Evolutionary conservation across 2,797 vertebrate species (phyloP).

Genomic region (Vespertilio murinus): DNA sequence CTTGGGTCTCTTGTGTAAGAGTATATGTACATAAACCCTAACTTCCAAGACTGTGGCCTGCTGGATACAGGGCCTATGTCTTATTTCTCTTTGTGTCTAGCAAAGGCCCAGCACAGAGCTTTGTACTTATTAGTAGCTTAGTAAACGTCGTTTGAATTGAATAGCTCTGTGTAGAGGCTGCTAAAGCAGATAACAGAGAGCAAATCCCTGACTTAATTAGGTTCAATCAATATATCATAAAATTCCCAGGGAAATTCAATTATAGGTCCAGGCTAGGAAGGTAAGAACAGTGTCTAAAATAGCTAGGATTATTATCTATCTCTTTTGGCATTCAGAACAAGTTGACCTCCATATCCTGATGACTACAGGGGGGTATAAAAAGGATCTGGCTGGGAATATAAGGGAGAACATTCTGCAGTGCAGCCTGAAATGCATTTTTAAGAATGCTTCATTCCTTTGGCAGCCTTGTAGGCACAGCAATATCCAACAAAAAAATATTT

Average conservation of each 20-base stretch:
- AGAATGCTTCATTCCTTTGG: background rate
- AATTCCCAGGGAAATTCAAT: constrained; percentile 53
- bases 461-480: background rate
- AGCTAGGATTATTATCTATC: background rate
- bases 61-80: background rate
- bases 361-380: background rate
- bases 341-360: background rate
- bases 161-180: background rate
- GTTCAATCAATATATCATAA: constrained; percentile 52
- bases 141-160: constrained; percentile 52
- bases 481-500: background rate
- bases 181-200: constrained; percentile 37
- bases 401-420: background rate
- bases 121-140: constrained; percentile 41
- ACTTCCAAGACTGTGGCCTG: background rate
- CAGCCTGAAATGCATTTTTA: background rate
- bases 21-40: background rate
- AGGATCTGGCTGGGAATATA: background rate
- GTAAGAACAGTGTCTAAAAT: background rate
- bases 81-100: constrained; percentile 9
- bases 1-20: background rate
- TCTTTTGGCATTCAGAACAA: constrained; percentile 8
- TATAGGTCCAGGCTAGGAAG: constrained; percentile 6
- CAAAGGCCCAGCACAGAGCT: background rate
- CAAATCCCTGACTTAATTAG: constrained; percentile 47